These are phyloP conservation scores for Phthorimaea operculella DNA, from an alignment of 1,140 invertebrate species.

Conservation along the genomic window DNA sequence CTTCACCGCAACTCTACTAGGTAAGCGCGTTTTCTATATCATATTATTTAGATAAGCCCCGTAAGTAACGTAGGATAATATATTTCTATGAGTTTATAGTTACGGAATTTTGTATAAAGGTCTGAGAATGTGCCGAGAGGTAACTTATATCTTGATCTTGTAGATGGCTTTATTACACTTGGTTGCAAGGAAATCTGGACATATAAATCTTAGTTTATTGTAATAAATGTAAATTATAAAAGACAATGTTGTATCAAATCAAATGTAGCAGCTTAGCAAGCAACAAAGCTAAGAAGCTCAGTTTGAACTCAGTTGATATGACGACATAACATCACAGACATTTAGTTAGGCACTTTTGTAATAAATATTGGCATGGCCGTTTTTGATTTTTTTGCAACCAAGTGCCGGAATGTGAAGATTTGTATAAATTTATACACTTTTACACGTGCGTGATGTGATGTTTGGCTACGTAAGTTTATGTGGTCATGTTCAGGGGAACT, in stretches of 20 bases:
- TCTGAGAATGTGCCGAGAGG: neutral
- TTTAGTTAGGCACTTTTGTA: no score
- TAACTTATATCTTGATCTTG: no score
- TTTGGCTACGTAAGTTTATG: conserved; percentile 50
- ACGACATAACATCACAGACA: no score
- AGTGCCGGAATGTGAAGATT: conserved; percentile 19
- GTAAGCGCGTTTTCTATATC: conserved; percentile 48
- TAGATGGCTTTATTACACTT: no score
- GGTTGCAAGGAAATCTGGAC: no score
- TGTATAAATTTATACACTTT: conserved; percentile 28
- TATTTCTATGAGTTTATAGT: conserved; percentile 34
- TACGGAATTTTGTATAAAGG: conserved; percentile 11
- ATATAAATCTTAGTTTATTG: no score
- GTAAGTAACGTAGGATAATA: conserved; percentile 42
- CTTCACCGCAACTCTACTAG: conserved; percentile 43
- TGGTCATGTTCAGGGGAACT: conserved; percentile 45
- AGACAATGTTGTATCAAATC: no score
- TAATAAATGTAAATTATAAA: no score
- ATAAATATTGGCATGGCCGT: no score
- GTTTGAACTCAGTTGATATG: no score
- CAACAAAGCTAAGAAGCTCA: no score
- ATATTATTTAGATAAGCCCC: conserved; percentile 42
- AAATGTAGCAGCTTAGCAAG: no score
- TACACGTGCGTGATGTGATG: conserved; percentile 46
- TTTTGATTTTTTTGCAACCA: neutral